Evolutionary conservation across 1,140 invertebrate species (phyloP).

Genomic region (Wasmannia auropunctata): DNA sequence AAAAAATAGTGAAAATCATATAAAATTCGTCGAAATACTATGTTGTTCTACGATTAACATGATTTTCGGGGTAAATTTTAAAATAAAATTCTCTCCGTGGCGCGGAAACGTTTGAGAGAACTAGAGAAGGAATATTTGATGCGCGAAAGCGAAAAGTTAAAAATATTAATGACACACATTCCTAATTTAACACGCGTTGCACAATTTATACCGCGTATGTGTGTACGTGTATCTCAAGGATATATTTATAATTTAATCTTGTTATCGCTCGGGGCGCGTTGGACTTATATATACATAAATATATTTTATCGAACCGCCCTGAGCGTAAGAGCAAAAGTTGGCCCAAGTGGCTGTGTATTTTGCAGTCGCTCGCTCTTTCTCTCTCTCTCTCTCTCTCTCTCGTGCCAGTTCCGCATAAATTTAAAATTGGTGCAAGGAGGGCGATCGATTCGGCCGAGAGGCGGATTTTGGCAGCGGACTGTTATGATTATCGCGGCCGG

Average conservation of each 20-base stretch:
- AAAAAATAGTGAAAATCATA: no score
- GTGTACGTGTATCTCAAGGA: background rate
- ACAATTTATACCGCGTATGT: no score
- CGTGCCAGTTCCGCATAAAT: constrained; percentile 2
- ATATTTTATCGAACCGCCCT: constrained; percentile 7
- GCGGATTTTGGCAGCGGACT: constrained; percentile 29
- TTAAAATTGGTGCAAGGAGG: constrained; percentile 38
- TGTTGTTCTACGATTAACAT: no score
- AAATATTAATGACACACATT: background rate
- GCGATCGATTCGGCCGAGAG: constrained; percentile 47
- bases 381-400: no score
- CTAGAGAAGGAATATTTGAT: background rate
- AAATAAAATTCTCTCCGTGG: no score
- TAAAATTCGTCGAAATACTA: no score
- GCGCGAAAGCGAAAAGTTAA: background rate
- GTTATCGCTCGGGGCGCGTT: background rate
- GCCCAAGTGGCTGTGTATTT: constrained; percentile 9
- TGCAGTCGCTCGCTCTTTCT: background rate
- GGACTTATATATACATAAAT: background rate
- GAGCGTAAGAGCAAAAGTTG: background rate
- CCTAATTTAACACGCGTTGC: background rate
- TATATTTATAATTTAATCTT: background rate
- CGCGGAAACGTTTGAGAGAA: background rate
- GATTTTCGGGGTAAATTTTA: no score
- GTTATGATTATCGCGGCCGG: constrained; percentile 39